Evolutionary conservation across 2,113 vertebrate species (phyloP), one percentile per base, ranked within the genome.

Genomic region (Zosterops pallidus): DNA sequence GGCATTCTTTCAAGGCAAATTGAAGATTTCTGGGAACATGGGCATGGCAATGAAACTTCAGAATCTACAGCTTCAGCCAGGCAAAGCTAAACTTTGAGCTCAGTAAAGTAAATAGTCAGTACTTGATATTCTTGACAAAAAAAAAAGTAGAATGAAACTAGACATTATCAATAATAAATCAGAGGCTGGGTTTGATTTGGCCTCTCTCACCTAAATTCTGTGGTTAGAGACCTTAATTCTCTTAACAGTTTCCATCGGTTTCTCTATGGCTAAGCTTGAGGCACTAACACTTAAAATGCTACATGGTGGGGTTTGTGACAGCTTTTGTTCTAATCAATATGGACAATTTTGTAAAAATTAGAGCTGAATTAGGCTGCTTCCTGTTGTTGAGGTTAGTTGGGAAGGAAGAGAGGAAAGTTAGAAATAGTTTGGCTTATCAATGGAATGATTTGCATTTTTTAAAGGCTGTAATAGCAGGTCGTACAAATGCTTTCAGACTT

Each of bases 1-100:
- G 99, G 99, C 99, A 12, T 99, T 99, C 97, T 98, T 99, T 95
- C 98, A 99, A 97, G 99, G 99, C 31, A 99, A 99, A 95, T 94
- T 99, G 97, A 99, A 99, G 98, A 95, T 99, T 81, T 85, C 98
- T 84, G 99, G 99, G 60, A 99, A 99, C 97, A 99, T 99, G 99
- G 98, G 98, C 63, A 96, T 99, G 98, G 99, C 99, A 65, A 98
- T 99, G 99, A 99, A 99, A 96, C 98, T 99, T 89, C 99, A 99
- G 95, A 99, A 75, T 83, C 98, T 99, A 67, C 99, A 99, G 86
- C 96, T 99, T 63, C 95, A 98, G 77, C 97, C 98, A 4, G 98
- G 93, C 91, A 99, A 99, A 97, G 98, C 99, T 93, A 99, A 99
- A 96, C 98, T 99, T 97, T 99, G 98, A 99, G 65, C 57, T 90